Conservation (phyloP, 1,140 invertebrate species). For the Hyles vespertilio region DNA sequence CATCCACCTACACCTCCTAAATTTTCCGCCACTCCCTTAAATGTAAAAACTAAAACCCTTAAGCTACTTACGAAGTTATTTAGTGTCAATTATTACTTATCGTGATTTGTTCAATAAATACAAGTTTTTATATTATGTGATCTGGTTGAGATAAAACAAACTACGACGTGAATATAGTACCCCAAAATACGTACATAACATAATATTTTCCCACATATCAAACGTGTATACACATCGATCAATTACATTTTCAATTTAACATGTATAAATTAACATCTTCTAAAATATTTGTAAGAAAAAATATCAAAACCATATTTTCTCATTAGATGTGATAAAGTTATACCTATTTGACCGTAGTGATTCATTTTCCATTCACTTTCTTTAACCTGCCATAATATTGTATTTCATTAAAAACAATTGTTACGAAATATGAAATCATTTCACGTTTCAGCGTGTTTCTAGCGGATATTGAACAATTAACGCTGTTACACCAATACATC, state of each 20-base stretch:
- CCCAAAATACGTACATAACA: too few species aligned
- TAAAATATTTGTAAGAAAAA: not conserved
- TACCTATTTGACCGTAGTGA: not conserved
- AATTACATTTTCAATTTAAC: not conserved
- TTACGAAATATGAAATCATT: not conserved
- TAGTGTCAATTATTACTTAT: too few species aligned
- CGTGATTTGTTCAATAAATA: too few species aligned
- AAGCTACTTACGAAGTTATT: too few species aligned
- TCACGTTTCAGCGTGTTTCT: constrained; percentile 2
- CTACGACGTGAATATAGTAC: too few species aligned
- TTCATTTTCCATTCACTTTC: not conserved
- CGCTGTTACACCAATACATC: not conserved
- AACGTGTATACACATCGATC: not conserved
- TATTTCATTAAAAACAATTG: not conserved
- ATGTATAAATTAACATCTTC: not conserved
- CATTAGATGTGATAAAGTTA: not conserved
- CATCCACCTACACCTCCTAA: too few species aligned
- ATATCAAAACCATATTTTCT: not conserved
- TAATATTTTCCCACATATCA: too few species aligned
- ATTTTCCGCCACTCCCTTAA: too few species aligned
- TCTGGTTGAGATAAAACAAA: too few species aligned
- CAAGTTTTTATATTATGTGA: too few species aligned
- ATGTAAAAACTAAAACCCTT: too few species aligned
- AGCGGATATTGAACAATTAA: constrained; percentile 3
- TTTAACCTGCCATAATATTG: too few species aligned